Conservation (phyloP, 2,113 vertebrate genomes). For the Psephotus haematonotus region DNA sequence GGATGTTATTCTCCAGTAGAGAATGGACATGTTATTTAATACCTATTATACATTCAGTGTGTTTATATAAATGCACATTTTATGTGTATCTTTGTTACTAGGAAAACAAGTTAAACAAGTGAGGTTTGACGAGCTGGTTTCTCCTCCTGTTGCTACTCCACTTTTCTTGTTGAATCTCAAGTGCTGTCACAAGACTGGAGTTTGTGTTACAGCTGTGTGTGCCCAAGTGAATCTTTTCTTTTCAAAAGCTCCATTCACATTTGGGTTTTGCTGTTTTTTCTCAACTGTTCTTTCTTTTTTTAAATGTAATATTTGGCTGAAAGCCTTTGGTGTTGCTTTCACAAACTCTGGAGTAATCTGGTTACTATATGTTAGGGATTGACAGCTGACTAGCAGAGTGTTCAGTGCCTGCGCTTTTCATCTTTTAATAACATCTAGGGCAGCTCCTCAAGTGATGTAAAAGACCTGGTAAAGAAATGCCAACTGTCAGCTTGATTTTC, state of each 20-base stretch:
- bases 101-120: not conserved
- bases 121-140: not conserved
- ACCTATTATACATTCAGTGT: not conserved
- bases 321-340: slow-evolving; percentile 11
- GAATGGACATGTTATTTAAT: not conserved
- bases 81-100: slow-evolving; percentile 28
- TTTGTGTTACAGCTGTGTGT: not conserved
- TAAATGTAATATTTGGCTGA: slow-evolving; percentile 1
- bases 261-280: not conserved
- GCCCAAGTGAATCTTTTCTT: not conserved
- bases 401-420: slow-evolving; percentile 16
- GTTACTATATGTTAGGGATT: not conserved
- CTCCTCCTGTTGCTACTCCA: not conserved
- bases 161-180: not conserved
- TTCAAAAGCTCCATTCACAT: not conserved
- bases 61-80: slow-evolving; percentile 32
- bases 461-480: slow-evolving; percentile 52
- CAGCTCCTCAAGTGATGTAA: slow-evolving; percentile 32
- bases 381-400: not conserved
- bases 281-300: not conserved
- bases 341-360: not conserved
- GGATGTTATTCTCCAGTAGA: not conserved
- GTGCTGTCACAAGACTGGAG: not conserved
- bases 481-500: slow-evolving; percentile 57
- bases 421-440: slow-evolving; percentile 6